Conservation (phyloP, 2,113 vertebrate genomes). For the Gymnogyps californianus region DNA sequence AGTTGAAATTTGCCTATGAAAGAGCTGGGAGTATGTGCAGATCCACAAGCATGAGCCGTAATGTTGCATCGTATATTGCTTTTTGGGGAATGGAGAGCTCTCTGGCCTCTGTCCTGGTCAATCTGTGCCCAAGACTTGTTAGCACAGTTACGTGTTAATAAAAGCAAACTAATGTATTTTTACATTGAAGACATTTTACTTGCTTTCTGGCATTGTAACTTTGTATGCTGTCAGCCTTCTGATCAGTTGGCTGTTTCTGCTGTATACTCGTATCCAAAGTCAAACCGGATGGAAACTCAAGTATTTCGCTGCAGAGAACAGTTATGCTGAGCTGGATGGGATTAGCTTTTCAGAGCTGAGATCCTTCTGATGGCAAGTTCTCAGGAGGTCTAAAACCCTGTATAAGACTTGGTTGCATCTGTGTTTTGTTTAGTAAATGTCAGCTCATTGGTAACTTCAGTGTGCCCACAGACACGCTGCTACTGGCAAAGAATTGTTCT, state of each 20-base stretch:
- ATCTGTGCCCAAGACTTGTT: neutral
- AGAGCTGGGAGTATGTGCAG: neutral
- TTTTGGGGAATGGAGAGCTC: neutral
- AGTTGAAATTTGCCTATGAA: neutral
- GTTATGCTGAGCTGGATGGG: neutral
- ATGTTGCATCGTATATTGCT: rapidly evolving
- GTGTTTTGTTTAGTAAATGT: neutral
- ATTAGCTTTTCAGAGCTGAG: neutral
- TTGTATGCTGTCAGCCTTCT: neutral
- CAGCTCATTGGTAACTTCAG: neutral
- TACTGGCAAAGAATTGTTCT: neutral
- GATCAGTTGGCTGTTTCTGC: neutral
- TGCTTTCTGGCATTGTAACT: neutral
- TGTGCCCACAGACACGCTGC: neutral
- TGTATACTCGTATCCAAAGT: neutral
- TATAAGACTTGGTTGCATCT: neutral
- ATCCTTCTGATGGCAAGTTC: neutral
- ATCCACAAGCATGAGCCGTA: rapidly evolving
- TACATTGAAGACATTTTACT: neutral
- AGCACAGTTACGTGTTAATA: neutral
- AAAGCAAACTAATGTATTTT: neutral
- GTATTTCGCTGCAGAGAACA: neutral
- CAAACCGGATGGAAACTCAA: neutral
- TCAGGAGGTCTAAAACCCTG: neutral
- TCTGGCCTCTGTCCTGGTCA: neutral